Evolutionary conservation across 2,888 invertebrate species (phyloP), one percentile per base, ranked within the genome.

Genomic region (Tipula confusa): DNA sequence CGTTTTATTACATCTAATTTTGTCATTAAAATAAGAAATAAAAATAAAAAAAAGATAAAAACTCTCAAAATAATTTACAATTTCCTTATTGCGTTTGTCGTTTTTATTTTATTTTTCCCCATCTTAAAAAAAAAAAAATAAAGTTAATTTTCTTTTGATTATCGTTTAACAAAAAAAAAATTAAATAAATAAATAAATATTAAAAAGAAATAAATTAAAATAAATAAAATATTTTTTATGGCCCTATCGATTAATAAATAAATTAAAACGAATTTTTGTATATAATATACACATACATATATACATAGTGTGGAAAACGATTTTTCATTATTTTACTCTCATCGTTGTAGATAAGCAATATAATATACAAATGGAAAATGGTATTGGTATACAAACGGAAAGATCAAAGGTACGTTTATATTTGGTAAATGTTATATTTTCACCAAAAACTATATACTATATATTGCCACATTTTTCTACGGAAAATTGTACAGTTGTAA

Each of bases 1-100:
- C 24, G n/a, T 64, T 64, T 64, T 64, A 64, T 64, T 64, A 64
- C 64, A 64, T 64, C 64, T 64, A 64, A 64, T 64, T 64, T 64
- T 64, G 64, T 64, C 64, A 64, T 64, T 64, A 64, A 64, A 64
- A 64, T 64, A 64, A 64, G 64, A 64, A 64, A 64, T 64, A 64
- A 64, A 64, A 64, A 64, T 64, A 64, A 64, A 24, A 64, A n/a
- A 9, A 64, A 64, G 64, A 64, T 64, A 64, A 64, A 64, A 64
- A 64, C 64, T 64, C 64, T 64, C 24, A 64, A 24, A 18, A 64
- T 64, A 64, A 64, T 64, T 64, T 64, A 64, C 64, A 64, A 24
- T 64, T 64, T 64, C 64, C 64, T 64, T 64, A 64, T 64, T 64
- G 64, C n/a, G n/a, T 64, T 64, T 64, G 64, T 24, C 64, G 64